Evolutionary conservation across 2,113 vertebrate species (phyloP), one percentile per base, ranked within the genome.

Genomic region (Callionymus lyra): DNA sequence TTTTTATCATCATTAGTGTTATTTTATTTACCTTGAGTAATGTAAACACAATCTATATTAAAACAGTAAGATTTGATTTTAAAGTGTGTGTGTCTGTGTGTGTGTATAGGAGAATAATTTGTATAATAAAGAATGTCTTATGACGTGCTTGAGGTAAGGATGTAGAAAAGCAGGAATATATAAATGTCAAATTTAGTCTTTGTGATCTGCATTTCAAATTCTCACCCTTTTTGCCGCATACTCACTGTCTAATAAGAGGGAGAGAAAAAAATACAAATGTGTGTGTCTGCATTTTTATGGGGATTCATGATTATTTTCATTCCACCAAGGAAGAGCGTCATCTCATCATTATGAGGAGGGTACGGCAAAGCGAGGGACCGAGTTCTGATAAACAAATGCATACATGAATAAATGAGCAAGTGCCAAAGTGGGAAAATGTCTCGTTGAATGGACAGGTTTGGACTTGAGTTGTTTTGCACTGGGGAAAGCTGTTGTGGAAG

Each of bases 351-450:
- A 74, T 72, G 27, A 46, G 55, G 50, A 54, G 60, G 68, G 73
- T 77, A 80, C 59, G 69, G 65, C 60, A 68, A 63, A 18, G 58
- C 68, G 59, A 72, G 61, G 49, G 63, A 17, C 41, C 58, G 66
- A 77, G 56, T 80, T 79, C 69, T 72, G 68, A 75, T 75, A 79
- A 80, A 80, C 69, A 78, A 73, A 74, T 77, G 75, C 78, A 79
- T 80, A 74, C 61, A 80, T 80, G 74, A 80, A 80, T 80, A 76
- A 63, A 40, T 73, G 80, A 75, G 62, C 45, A 59, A 51, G 49
- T 62, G 50, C 47, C 27, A 39, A 36, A 32, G 52, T 17, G 37
- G 61, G 56, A 50, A 65, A 70, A 69, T 69, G 68, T 69, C 68
- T 59, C 59, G 78, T 70, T 66, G 65, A 76, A 74, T 76, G 48